Evolutionary conservation across 2,888 invertebrate species (phyloP), one percentile per base, ranked within the genome.

Genomic region (Drosophila nigricruria): DNA sequence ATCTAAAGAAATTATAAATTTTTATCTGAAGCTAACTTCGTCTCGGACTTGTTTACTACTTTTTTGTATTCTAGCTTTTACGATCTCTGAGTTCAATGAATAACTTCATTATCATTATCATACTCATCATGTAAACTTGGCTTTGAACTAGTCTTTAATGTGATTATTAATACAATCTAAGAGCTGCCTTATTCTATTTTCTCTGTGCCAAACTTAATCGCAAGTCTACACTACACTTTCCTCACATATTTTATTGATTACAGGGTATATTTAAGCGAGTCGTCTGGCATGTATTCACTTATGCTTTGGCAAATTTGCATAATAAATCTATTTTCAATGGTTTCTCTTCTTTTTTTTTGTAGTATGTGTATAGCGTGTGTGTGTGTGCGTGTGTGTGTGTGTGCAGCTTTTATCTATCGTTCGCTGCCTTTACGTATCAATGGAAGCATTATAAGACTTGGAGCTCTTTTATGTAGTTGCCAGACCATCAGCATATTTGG

Each of bases 261-360:
- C 25, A 50, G 77, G 66, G 72, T 80, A 63, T 71, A 18, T 40
- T 40, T 54, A 10, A 49, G 62, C 45, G 47, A 50, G 40, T 40
- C 56, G 72, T 76, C 77, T 77, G 60, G 50, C 63, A 64, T 70
- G 74, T 81, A 73, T 83, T 86, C 81, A 77, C 87, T 87, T 83
- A 79, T 76, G 77, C 81, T 73, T 72, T 70, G 60, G 83, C 81
- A 80, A 90, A 89, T 88, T 88, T 90, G 77, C 87, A 88, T 88
- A 90, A 80, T 89, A 88, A 88, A 90, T 90, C 89, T 89, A 90
- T 87, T 90, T 88, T 80, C 85, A 87, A 88, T 89, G 82, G 82
- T 72, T 89, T 75, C 70, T 73, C 61, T 87, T 73, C 71, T 71
- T 60, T 32, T 43, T 89, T 14, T 34, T 34, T 23, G 16, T 23